Conservation (phyloP, 2,888 invertebrate species). For the Allolobophora icterica region DNA sequence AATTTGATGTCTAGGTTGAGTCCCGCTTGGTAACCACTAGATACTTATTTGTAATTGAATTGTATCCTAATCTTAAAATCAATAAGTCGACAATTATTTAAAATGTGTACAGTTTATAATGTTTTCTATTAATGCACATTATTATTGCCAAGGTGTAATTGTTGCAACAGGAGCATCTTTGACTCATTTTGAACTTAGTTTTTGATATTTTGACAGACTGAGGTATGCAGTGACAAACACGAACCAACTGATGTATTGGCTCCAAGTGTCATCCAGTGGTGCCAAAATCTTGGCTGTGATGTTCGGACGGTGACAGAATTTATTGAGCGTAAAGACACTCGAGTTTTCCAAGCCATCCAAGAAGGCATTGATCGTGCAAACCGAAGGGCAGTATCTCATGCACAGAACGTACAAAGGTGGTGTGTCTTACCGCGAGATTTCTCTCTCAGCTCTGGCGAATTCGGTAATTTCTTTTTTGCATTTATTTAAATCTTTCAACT, state of each 20-base stretch:
- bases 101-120: not conserved
- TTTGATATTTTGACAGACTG: conserved; percentile 67
- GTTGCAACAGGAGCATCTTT: not conserved
- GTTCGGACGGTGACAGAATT: conserved; percentile 33
- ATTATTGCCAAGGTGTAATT: not conserved
- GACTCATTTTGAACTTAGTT: not conserved
- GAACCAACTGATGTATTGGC: conserved; percentile 77
- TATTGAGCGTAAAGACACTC: conserved; percentile 23
- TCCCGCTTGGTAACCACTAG: not conserved
- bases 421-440: conserved; percentile 83
- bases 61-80: not conserved
- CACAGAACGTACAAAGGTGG: conserved; percentile 85
- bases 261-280: conserved; percentile 73
- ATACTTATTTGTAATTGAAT: not conserved
- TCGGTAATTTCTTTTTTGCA: conserved; percentile 71
- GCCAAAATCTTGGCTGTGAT: conserved; percentile 46
- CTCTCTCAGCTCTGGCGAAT: conserved; percentile 83
- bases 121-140: not conserved
- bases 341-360: conserved; percentile 73
- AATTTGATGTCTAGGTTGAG: not conserved
- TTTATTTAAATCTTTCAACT: not conserved
- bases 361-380: conserved; percentile 76
- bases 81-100: not conserved
- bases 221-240: conserved; percentile 71
- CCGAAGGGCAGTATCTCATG: conserved; percentile 80